phyloP scores from a whole-genome alignment of 1,140 invertebrate genomes.

The Notospermus geniculatus region DNA sequence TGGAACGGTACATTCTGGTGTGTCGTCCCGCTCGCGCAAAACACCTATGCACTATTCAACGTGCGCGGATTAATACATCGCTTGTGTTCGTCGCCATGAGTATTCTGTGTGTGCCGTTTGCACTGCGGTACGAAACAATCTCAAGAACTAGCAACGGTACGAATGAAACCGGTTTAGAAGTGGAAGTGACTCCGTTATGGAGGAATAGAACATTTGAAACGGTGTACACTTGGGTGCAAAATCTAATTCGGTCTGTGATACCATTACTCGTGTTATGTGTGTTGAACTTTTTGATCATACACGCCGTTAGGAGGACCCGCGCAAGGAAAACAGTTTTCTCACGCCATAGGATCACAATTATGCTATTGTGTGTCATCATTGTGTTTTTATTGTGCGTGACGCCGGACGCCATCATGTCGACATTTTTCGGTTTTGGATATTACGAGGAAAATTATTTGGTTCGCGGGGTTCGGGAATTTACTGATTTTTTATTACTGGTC shows the following conservation, averaged over 20 bases:
- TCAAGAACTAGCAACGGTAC: constrained; percentile 18
- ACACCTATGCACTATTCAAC: constrained; percentile 72
- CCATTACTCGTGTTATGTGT: constrained; percentile 50
- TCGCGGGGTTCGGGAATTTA: constrained; percentile 68
- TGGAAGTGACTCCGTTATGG: constrained; percentile 42
- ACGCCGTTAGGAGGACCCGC: constrained; percentile 60
- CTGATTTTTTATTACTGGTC: constrained; percentile 70
- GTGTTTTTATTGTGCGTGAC: constrained; percentile 73
- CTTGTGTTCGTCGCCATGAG: constrained; percentile 39
- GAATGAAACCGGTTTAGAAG: constrained; percentile 25
- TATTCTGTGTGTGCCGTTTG: constrained; percentile 41
- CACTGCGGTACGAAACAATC: constrained; percentile 34
- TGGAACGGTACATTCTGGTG: constrained; percentile 92
- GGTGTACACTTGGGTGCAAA: constrained; percentile 66
- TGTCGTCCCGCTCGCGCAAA: constrained; percentile 85
- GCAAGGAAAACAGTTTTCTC: constrained; percentile 29
- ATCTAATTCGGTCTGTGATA: constrained; percentile 66
- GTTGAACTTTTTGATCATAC: constrained; percentile 68
- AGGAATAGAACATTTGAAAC: constrained; percentile 62
- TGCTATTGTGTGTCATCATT: constrained; percentile 72
- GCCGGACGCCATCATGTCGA: constrained; percentile 66
- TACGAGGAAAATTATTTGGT: constrained; percentile 54
- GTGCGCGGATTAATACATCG: constrained; percentile 31
- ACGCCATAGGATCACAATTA: constrained; percentile 67
- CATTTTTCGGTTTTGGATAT: constrained; percentile 48